Evolutionary conservation across 2,113 vertebrate genomes (phyloP).

Genomic region (Ailurus styani): DNA sequence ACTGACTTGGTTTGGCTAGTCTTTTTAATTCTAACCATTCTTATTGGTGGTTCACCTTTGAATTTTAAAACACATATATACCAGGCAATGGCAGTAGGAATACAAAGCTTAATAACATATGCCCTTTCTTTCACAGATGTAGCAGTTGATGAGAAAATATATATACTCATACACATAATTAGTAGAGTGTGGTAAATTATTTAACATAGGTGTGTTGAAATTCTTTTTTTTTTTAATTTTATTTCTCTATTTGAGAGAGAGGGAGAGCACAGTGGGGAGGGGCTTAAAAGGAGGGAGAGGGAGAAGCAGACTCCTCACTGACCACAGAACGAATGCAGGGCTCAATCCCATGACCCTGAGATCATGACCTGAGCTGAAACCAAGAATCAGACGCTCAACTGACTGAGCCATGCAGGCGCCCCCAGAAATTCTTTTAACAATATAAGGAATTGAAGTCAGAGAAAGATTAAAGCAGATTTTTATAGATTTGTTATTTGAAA

Average conservation of each 20-base stretch:
- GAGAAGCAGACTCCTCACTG: background rate
- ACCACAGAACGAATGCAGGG: background rate
- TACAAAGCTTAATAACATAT: background rate
- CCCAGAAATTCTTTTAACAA: background rate
- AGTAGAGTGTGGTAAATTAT: background rate
- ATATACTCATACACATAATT: background rate
- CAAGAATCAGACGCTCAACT: background rate
- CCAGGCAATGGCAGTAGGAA: background rate
- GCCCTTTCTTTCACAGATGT: background rate
- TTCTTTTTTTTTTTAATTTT: background rate
- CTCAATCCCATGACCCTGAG: background rate
- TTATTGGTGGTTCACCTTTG: background rate
- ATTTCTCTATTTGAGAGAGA: background rate
- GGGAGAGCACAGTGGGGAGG: background rate
- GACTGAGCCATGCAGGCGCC: background rate
- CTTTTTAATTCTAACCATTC: background rate
- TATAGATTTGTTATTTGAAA: background rate
- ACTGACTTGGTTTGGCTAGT: background rate
- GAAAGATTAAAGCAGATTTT: background rate
- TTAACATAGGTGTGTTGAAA: background rate
- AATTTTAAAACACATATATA: background rate
- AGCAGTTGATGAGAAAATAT: background rate
- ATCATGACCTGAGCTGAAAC: background rate
- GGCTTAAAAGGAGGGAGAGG: background rate
- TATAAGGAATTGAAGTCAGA: background rate